A percentile compares a stretch with the other conserved stretches of the same genome.
Evolutionary conservation across 2,888 invertebrate species (phyloP).

Genomic region (Mesoligia furuncula): DNA sequence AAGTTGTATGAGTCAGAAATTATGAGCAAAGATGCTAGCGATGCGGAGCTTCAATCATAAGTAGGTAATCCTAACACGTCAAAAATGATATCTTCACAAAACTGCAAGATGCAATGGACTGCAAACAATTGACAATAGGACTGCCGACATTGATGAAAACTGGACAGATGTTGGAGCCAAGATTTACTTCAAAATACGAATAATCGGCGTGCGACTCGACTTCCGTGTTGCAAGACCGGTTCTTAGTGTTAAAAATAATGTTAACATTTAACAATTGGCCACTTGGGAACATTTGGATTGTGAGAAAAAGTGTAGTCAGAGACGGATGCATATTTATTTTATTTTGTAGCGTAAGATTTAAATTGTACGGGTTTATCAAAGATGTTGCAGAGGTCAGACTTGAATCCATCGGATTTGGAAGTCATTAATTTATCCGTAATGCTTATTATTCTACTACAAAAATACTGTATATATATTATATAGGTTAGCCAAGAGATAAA

Average conservation of each 20-base stretch:
- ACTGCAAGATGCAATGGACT: constrained; percentile 72
- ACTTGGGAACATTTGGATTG: constrained; percentile 60
- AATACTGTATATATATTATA: too few relatives aligned
- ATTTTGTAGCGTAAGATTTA: constrained; percentile 21
- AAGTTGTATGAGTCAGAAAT: constrained; percentile 32
- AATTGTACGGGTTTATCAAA: constrained; percentile 18
- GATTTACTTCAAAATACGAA: constrained; percentile 82
- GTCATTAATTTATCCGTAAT: too few relatives aligned
- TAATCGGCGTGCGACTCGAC: constrained; percentile 79
- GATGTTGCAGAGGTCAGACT: constrained; percentile 21
- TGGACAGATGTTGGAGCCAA: constrained; percentile 76
- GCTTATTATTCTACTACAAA: too few relatives aligned
- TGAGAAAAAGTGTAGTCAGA: constrained; percentile 51
- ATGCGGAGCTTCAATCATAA: constrained; percentile 63
- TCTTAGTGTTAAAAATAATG: constrained; percentile 67
- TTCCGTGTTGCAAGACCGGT: constrained; percentile 86
- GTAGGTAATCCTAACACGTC: constrained; percentile 67
- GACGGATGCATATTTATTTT: constrained; percentile 37
- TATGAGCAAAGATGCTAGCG: constrained; percentile 13
- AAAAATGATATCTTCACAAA: constrained; percentile 64
- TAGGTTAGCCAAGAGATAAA: neutral
- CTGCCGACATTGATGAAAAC: constrained; percentile 71
- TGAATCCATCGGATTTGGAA: neutral
- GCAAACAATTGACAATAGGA: constrained; percentile 70
- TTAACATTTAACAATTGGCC: constrained; percentile 59